Base-by-base conservation (phyloP, 2,888 invertebrate species). In the Ophioninae sp. region DNA sequence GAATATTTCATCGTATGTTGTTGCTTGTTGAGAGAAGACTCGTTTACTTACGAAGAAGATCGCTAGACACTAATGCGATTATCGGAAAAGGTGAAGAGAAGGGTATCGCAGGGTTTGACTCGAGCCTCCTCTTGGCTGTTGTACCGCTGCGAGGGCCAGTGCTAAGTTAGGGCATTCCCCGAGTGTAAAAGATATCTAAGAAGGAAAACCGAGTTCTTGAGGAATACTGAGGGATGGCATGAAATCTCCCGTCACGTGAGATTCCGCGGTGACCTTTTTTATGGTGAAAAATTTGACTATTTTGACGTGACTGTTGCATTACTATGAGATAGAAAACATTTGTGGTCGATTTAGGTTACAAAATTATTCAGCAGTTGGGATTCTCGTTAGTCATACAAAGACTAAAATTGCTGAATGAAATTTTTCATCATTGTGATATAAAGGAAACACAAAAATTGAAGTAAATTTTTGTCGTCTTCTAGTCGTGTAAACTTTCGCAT, bases 241-340 rank as follows among this genome's bases (percentile, higher is more conserved):
- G 61, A 21, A 64, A 39, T 44, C 70, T 30, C 61, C 10, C 7
- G 37, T 57, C 30, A 77, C 62, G 44, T 23, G 69, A 64, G 69
- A 78, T 41, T 74, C 44, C 20, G 56, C 62, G 41, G 73, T 82
- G 78, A 82, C 78, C 82, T 78, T 74, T 77, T 78, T 82, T 74
- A 78, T 64, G 64, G 30, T 44, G 39, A 7, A n/a, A 57, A 73
- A 64, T 67, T 68, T 68, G 23, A 68, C 41, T 73, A 41, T 73
- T 67, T 68, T 64, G 41, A 39, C 8, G 39, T 39, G 62, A 57
- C 73, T 78, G 69, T 78, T 56, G 57, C 3, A 69, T 74, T 78
- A 78, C 57, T 10, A 23, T 6, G 44, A 1, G 68, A 73, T 61
- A 41, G n/a, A n/a, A n/a, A n/a, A n/a, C n/a, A n/a, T n/a, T n/a